Base-by-base conservation (phyloP, 2,888 invertebrate genomes). In the Xestobium rufovillosum region DNA sequence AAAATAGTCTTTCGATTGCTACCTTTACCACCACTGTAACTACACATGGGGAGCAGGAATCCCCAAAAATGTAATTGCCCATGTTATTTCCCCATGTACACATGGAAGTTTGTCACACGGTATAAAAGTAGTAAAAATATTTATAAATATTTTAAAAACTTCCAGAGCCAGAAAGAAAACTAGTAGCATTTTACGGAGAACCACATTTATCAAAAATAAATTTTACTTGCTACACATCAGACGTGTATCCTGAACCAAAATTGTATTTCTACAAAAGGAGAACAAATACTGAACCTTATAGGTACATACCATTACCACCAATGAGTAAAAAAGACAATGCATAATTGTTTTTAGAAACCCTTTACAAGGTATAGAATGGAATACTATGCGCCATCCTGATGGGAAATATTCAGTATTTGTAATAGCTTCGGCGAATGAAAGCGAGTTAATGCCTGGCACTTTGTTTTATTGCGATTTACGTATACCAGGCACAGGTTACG, bases 161-260 rank as follows among this genome's bases (percentile, higher is more conserved):
- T 60, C 38, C 36, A 66, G 66, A 64, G 39, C 63, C 66, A 2
- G 66, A 66, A 51, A 51, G 45, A 14, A 42, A 51, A 3, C 34
- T 66, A 28, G 44, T 47, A 3, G 47, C 63, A 41, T 43, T 53
- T 29, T 54, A 55, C 42, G 53, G 53, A 16, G 45, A 50, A 12
- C 42, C 43, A 23, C 48, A 57, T 26, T 43, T 45, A 12, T 39
- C 48, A 14, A 72, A 68, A 43, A 59, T 68, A 11, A 67, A 68
- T 47, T 57, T 70, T 38, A 66, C 62, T 0, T 71, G 71, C 49
- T 49, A 51, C 19, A 68, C 63, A 2, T 48, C 52, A 4, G 68
- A 68, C 29, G 66, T 67, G 1, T 61, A 61, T 49, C 61, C 71
- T 38, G 56, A 63, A 39, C 66, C 66, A 9, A 62, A 60, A 45